Evolutionary conservation across 2,113 vertebrate species (phyloP).

Genomic region (Ciconia stormi): DNA sequence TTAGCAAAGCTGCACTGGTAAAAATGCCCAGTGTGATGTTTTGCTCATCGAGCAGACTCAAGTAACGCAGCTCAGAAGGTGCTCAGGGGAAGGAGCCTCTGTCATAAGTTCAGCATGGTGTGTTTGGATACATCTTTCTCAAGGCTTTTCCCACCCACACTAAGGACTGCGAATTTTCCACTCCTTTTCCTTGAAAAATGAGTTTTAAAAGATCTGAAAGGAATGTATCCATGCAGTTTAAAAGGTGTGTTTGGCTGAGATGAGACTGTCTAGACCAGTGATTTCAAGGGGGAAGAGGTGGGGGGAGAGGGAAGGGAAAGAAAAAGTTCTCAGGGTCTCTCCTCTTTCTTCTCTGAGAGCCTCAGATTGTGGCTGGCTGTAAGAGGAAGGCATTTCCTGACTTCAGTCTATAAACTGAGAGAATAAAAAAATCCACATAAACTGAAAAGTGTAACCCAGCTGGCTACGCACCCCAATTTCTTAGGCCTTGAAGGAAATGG

Average conservation of each 20-base stretch:
- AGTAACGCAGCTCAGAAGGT: fast-evolving
- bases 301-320: neutral
- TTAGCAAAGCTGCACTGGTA: neutral
- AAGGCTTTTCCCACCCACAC: neutral
- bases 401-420: neutral
- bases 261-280: neutral
- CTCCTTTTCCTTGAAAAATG: neutral
- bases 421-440: neutral
- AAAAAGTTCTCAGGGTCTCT: neutral
- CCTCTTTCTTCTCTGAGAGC: neutral
- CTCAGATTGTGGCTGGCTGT: neutral
- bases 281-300: neutral
- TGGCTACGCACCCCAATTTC: neutral
- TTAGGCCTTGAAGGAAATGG: neutral
- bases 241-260: neutral
- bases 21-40: neutral
- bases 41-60: neutral
- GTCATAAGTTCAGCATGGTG: neutral
- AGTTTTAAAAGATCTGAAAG: neutral
- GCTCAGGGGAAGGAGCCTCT: neutral
- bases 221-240: neutral
- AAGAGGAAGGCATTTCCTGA: neutral
- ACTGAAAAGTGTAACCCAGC: neutral
- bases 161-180: neutral
- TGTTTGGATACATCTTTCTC: neutral